phyloP scores from a whole-genome alignment of 2,797 vertebrate species.

The Enteromius paludinosus region DNA sequence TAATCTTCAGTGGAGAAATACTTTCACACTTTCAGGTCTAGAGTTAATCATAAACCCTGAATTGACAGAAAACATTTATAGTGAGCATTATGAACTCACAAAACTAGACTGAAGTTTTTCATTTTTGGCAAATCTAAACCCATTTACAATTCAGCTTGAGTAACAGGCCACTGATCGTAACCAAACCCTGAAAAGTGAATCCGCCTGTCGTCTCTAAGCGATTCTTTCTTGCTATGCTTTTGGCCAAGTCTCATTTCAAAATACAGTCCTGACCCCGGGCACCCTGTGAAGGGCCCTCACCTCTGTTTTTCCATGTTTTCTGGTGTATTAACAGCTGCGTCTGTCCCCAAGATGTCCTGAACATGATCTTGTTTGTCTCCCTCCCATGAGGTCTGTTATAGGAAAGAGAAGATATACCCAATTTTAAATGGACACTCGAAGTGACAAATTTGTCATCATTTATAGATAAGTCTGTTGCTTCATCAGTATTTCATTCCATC shows the following conservation, averaged over 20 bases:
- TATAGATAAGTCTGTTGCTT: neutral
- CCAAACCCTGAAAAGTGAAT: neutral
- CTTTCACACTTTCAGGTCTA: too few species aligned
- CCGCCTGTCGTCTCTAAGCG: neutral
- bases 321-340: slow-evolving; percentile 69
- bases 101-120: neutral
- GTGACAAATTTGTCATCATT: neutral
- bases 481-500: neutral
- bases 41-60: too few species aligned
- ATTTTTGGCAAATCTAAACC: neutral
- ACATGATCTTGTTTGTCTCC: slow-evolving; percentile 6
- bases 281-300: slow-evolving; percentile 11
- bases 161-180: neutral
- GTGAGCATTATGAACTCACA: neutral
- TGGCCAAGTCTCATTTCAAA: neutral
- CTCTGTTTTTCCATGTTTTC: slow-evolving; percentile 41
- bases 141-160: neutral
- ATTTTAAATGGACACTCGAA: neutral
- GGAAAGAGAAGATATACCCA: neutral
- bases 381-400: neutral
- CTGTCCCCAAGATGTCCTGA: neutral
- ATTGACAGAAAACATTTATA: neutral
- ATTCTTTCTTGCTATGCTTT: neutral
- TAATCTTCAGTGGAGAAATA: too few species aligned
- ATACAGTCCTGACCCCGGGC: neutral